Percentiles rank a stretch among this genome's conserved stretches.
Evolutionary conservation across 1,140 invertebrate genomes (phyloP).

Genomic region (Drosophila erecta): DNA sequence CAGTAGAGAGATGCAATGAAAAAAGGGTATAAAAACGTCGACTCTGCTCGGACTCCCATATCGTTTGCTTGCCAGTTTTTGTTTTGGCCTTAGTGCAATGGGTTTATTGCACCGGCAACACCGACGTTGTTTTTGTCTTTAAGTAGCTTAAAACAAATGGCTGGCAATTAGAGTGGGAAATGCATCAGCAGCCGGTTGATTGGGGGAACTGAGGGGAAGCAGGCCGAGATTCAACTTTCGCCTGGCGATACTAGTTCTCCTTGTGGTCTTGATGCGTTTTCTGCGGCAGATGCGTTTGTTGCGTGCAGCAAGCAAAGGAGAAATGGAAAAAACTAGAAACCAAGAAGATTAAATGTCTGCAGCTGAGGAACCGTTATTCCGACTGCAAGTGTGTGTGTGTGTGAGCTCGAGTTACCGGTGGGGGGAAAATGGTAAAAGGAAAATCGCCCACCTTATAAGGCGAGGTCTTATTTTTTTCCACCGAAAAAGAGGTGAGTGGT

Average conservation of each 20-base stretch:
- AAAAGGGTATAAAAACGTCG: neutral
- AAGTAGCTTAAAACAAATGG: slow-evolving; percentile 51
- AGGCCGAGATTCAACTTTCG: slow-evolving; percentile 53
- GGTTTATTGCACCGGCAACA: slow-evolving; percentile 64
- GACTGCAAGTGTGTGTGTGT: neutral
- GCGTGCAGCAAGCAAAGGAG: slow-evolving; percentile 16
- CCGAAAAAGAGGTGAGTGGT: slow-evolving; percentile 11
- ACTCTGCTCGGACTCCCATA: neutral
- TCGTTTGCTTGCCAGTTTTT: slow-evolving; percentile 11
- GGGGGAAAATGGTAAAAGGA: slow-evolving; percentile 31
- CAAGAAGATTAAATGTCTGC: slow-evolving; percentile 68
- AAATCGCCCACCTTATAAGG: slow-evolving; percentile 52
- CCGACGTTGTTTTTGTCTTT: slow-evolving; percentile 32
- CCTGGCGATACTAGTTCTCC: slow-evolving; percentile 38
- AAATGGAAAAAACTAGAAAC: slow-evolving; percentile 38
- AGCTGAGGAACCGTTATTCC: slow-evolving; percentile 57
- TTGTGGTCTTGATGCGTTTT: slow-evolving; percentile 23
- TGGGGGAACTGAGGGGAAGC: neutral
- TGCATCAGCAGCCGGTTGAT: neutral
- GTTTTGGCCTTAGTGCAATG: slow-evolving; percentile 36
- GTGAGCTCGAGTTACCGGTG: slow-evolving; percentile 50
- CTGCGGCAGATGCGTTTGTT: slow-evolving; percentile 51
- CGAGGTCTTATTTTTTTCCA: slow-evolving; percentile 16
- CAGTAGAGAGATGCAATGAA: too few relatives aligned
- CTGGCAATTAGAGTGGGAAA: slow-evolving; percentile 47